Evolutionary conservation across 2,797 vertebrate genomes (phyloP).

Genomic region (Crotalus adamanteus): DNA sequence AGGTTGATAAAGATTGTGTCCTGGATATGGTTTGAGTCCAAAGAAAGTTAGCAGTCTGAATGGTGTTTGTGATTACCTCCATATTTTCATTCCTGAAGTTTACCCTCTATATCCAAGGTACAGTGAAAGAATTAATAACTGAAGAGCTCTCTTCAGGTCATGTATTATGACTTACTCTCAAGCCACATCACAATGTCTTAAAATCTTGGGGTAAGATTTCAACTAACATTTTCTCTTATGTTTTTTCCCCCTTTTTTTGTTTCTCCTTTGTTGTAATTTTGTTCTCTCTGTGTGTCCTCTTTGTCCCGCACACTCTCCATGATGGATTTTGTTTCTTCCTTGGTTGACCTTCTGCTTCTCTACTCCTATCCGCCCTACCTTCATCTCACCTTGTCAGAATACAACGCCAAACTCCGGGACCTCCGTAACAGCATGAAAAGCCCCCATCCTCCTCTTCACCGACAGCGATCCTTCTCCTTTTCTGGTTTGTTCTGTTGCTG

Average conservation of each 20-base stretch:
- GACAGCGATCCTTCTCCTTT: constrained; percentile 88
- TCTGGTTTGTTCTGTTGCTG: constrained; percentile 83
- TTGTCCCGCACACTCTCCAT: constrained; percentile 22
- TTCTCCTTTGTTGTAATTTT: constrained; percentile 60
- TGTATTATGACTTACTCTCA: not conserved
- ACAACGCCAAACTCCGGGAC: constrained; percentile 76
- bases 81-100: not conserved
- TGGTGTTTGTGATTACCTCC: not conserved
- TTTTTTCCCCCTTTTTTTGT: constrained; percentile 38
- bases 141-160: not conserved
- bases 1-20: not conserved
- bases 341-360: constrained; percentile 29
- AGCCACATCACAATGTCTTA: not conserved
- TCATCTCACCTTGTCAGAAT: constrained; percentile 63
- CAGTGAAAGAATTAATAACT: not conserved
- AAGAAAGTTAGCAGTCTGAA: not conserved
- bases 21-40: not conserved
- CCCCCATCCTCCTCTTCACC: constrained; percentile 75
- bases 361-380: constrained; percentile 40
- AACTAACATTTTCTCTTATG: constrained; percentile 65
- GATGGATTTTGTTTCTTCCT: constrained; percentile 51
- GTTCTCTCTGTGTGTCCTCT: constrained; percentile 47
- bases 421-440: constrained; percentile 66
- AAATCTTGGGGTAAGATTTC: constrained; percentile 20
- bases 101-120: not conserved